A percentile compares a stretch with the other conserved stretches of the same genome.
phyloP scores from a whole-genome alignment of 2,888 invertebrate genomes.

The Pseudoips prasinana region DNA sequence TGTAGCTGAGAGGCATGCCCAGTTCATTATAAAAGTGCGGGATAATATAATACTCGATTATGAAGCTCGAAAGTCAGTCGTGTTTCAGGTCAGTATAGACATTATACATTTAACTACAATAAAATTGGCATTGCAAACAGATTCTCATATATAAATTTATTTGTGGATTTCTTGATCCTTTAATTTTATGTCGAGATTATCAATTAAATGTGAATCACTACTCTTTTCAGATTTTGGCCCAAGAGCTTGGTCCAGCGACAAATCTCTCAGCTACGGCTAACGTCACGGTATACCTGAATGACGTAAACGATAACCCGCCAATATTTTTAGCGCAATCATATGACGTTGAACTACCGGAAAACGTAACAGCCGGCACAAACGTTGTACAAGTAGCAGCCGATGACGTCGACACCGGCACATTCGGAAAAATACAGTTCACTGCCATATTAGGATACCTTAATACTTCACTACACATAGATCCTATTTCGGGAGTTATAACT shows the following conservation, averaged over 20 bases:
- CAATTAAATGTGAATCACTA: no score
- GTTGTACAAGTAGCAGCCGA: conserved; percentile 90
- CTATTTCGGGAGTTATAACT: conserved; percentile 89
- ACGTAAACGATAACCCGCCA: conserved; percentile 94
- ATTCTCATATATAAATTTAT: no score
- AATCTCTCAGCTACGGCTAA: conserved; percentile 88
- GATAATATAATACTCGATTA: conserved; percentile 92
- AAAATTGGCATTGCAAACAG: no score
- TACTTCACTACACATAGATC: conserved; percentile 89
- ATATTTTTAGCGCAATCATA: conserved; percentile 88
- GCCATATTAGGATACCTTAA: conserved; percentile 89
- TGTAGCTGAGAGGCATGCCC: conserved; percentile 89
- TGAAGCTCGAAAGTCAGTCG: conserved; percentile 88
- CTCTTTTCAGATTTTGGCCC: conserved; percentile 88
- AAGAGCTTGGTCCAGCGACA: conserved; percentile 89
- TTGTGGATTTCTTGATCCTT: no score
- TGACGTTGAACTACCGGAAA: conserved; percentile 89
- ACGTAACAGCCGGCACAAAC: conserved; percentile 87
- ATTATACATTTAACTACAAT: background rate
- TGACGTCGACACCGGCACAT: conserved; percentile 90
- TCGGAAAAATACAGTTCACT: conserved; percentile 90
- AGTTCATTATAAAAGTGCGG: conserved; percentile 91
- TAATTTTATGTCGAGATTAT: no score
- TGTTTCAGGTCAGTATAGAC: conserved; percentile 84
- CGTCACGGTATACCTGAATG: conserved; percentile 90